phyloP scores from a whole-genome alignment of 2,113 vertebrate genomes.

The Salvator merianae region DNA sequence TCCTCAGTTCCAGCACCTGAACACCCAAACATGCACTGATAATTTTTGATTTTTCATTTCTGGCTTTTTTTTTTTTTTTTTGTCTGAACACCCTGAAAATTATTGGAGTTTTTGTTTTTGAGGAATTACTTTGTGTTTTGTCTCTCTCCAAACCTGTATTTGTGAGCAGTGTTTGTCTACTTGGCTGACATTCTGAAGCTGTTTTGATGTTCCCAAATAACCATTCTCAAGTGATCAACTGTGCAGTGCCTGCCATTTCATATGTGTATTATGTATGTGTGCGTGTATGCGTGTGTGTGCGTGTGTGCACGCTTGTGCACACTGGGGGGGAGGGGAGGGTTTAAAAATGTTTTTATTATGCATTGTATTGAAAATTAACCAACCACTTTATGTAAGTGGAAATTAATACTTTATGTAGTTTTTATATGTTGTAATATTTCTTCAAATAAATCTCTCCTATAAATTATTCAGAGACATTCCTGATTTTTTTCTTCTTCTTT shows the following conservation, averaged over 20 bases:
- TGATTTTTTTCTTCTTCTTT: background rate
- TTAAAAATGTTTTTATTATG: slow-evolving; percentile 83
- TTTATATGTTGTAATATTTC: slow-evolving; percentile 98
- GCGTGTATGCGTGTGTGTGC: background rate
- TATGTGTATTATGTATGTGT: background rate
- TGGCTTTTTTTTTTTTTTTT: background rate
- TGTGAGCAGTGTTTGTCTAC: slow-evolving; percentile 50
- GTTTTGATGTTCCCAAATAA: slow-evolving; percentile 45
- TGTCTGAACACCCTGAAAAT: slow-evolving; percentile 21
- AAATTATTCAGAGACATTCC: slow-evolving; percentile 50
- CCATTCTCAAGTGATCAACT: slow-evolving; percentile 66
- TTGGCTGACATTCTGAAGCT: slow-evolving; percentile 42
- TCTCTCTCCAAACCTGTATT: slow-evolving; percentile 29
- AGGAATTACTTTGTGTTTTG: background rate
- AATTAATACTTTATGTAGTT: slow-evolving; percentile 92
- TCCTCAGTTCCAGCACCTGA: slow-evolving; percentile 42
- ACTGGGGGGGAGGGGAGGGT: slow-evolving; percentile 43
- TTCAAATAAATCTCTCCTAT: slow-evolving; percentile 92
- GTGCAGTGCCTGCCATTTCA: slow-evolving; percentile 74
- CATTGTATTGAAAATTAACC: slow-evolving; percentile 74
- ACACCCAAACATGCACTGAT: slow-evolving; percentile 66
- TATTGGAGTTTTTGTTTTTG: slow-evolving; percentile 22
- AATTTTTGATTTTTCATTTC: slow-evolving; percentile 15
- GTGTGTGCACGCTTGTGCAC: background rate
- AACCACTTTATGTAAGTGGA: slow-evolving; percentile 77